Evolutionary conservation across 2,888 invertebrate species (phyloP).

Genomic region (Philopedon plagiatum): DNA sequence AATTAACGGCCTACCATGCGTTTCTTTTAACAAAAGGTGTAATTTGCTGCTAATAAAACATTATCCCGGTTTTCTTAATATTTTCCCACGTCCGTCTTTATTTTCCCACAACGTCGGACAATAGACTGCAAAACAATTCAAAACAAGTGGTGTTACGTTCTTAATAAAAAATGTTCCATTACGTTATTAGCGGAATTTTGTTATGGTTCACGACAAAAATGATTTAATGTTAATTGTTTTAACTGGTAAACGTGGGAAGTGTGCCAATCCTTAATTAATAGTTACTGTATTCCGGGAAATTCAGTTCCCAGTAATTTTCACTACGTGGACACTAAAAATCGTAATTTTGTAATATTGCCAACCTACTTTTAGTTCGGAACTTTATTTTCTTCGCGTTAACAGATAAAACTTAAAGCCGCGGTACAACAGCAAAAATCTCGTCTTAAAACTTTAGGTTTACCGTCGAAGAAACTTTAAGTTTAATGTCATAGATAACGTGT

Average conservation of each 20-base stretch:
- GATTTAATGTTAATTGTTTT: constrained; percentile 9
- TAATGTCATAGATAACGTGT: no score
- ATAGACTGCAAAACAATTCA: constrained; percentile 4
- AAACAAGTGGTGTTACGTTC: not conserved
- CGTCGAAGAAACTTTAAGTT: no score
- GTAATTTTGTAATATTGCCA: not conserved
- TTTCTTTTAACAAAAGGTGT: not conserved
- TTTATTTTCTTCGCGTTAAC: no score
- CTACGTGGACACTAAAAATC: not conserved
- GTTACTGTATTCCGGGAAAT: constrained; percentile 11
- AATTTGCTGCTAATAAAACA: not conserved
- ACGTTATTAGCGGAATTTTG: constrained; percentile 8
- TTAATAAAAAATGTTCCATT: constrained; percentile 2
- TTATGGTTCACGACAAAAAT: constrained; percentile 17
- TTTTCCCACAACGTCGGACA: constrained; percentile 11
- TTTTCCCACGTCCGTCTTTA: not conserved
- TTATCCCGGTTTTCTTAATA: not conserved
- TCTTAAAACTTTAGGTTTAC: no score
- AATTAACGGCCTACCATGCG: no score
- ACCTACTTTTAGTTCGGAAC: not conserved
- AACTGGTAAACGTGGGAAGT: not conserved
- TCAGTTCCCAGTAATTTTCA: not conserved
- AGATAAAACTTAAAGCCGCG: no score
- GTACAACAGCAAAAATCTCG: no score
- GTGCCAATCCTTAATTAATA: constrained; percentile 11